Conservation (phyloP, 2,888 invertebrate species). For the Marasmarcha lunaedactyla region DNA sequence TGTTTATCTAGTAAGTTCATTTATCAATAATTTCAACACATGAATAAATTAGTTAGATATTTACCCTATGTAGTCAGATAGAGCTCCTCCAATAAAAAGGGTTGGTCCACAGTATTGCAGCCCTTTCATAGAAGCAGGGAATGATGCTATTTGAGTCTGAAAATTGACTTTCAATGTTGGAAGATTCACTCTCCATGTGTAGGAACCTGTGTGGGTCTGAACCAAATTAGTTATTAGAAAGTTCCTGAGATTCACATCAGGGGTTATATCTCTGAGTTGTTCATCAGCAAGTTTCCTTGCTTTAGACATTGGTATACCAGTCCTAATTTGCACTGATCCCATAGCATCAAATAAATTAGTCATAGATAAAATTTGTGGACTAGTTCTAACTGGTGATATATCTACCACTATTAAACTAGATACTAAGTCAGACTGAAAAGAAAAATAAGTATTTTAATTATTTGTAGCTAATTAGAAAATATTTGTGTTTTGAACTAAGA, state of each 20-base stretch:
- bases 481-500: too few relatives aligned
- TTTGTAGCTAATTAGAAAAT: background rate
- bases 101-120: slow-evolving; percentile 76
- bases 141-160: slow-evolving; percentile 70
- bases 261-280: slow-evolving; percentile 70
- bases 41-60: too few relatives aligned
- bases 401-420: slow-evolving; percentile 78
- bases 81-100: slow-evolving; percentile 85
- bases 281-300: slow-evolving; percentile 75
- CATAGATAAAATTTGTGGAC: slow-evolving; percentile 73
- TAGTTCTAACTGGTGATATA: slow-evolving; percentile 75
- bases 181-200: slow-evolving; percentile 86
- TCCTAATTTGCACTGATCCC: slow-evolving; percentile 69
- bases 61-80: slow-evolving; percentile 86
- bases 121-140: slow-evolving; percentile 68
- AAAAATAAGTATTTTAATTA: slow-evolving; percentile 1
- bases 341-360: slow-evolving; percentile 76
- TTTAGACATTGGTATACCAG: slow-evolving; percentile 74
- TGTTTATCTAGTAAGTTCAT: too few relatives aligned
- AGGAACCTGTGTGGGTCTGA: slow-evolving; percentile 72
- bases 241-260: slow-evolving; percentile 73
- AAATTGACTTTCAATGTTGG: slow-evolving; percentile 77
- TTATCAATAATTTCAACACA: too few relatives aligned
- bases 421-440: slow-evolving; percentile 70
- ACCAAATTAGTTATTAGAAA: slow-evolving; percentile 90